Evolutionary conservation across 1,140 invertebrate species (phyloP), one percentile per base, ranked within the genome.

Genomic region (Penaeus chinensis): DNA sequence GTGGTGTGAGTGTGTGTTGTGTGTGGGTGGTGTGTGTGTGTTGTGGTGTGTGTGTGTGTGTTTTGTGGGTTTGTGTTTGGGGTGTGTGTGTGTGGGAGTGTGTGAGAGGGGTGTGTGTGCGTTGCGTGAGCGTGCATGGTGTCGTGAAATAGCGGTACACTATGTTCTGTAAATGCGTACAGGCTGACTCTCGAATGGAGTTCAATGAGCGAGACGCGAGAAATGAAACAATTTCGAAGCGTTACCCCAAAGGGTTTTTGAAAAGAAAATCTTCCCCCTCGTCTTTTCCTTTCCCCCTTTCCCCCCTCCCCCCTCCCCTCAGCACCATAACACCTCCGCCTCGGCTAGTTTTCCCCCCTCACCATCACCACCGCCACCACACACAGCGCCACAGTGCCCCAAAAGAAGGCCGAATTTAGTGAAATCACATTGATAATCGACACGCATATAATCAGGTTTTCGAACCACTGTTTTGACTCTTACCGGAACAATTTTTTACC

Each of bases 81-180:
- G 79, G 47, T 62, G 24, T 85, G 66, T 76, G 42, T 88, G 27
- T 84, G 65, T 88, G 42, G 85, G 32, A 74, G 77, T 81, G 77
- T 87, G 77, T 87, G 32, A 84, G 66, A 84, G n/a, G 62, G 63
- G 47, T 74, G 47, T 88, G 69, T 84, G 69, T 84, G 69, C 77
- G 69, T 84, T 88, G 66, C 84, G 71, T 88, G 63, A 80, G 81
- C 85, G 27, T 77, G 47, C 61, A 42, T 83, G 47, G 42, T 81
- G 47, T 88, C 84, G 60, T 77, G 27, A n/a, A n/a, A n/a, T 88
- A 60, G 66, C 84, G 66, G 65, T 88, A 32, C 84, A 32, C 84
- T 24, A 32, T 32, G 32, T 32, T 32, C 32, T 32, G 2, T 32
- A 42, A 42, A 42, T 42, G 37, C 7, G 37, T 42, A 42, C 37